These are phyloP conservation scores for Oceanites oceanicus DNA, from an alignment of 2,113 vertebrate genomes.

Conservation along the genomic window DNA sequence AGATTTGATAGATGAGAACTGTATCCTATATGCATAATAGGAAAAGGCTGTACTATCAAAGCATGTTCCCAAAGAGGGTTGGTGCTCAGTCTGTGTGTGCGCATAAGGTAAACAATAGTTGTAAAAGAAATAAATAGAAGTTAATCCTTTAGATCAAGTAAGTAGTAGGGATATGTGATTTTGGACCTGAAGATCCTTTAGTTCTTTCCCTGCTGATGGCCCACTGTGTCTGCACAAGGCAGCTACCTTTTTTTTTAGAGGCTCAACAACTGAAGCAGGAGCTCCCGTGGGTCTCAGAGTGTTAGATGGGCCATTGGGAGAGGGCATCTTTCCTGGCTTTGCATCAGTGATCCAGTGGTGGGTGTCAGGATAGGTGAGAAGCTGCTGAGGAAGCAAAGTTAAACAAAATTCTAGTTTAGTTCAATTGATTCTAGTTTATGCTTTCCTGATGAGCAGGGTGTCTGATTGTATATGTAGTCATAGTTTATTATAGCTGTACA, in stretches of 20 bases:
- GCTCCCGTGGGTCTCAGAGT: not conserved
- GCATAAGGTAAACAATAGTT: not conserved
- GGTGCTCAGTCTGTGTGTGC: not conserved
- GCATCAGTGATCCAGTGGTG: not conserved
- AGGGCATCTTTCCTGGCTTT: not conserved
- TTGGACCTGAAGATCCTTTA: not conserved
- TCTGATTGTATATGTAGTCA: not conserved
- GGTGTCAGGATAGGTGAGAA: not conserved
- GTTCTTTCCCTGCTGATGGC: not conserved
- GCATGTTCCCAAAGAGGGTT: not conserved
- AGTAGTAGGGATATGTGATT: not conserved
- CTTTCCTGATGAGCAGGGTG: not conserved
- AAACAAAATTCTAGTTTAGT: not conserved
- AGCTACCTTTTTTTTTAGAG: not conserved
- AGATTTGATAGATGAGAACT: not conserved
- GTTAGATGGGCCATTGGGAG: not conserved
- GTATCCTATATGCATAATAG: not conserved
- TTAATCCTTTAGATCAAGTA: not conserved
- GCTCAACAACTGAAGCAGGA: not conserved
- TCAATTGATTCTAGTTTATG: not conserved
- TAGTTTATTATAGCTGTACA: slow-evolving; percentile 52
- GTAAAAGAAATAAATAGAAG: not conserved
- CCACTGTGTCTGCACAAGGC: not conserved
- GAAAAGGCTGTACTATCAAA: not conserved
- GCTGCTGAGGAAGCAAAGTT: not conserved